These are phyloP conservation scores for Entomobrya multifasciata DNA, from an alignment of 2,888 invertebrate genomes.

Conservation along the genomic window DNA sequence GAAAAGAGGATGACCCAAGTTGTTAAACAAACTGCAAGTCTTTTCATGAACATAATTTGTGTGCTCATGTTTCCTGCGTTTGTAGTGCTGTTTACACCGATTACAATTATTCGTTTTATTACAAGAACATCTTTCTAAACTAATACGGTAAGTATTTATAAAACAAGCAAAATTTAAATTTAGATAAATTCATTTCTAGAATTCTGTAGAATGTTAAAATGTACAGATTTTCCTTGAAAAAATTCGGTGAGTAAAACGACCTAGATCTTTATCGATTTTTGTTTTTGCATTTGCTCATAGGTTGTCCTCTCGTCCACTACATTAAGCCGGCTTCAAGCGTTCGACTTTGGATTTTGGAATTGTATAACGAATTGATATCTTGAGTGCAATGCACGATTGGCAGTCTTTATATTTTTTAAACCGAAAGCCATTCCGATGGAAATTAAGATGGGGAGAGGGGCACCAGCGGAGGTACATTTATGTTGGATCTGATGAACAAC, in stretches of 20 bases:
- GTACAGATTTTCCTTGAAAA: too few relatives aligned
- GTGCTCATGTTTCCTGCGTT: slow-evolving; percentile 72
- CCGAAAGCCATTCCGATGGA: slow-evolving; percentile 59
- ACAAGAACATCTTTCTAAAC: slow-evolving; percentile 61
- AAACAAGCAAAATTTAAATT: too few relatives aligned
- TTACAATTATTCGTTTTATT: slow-evolving; percentile 68
- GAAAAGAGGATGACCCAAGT: slow-evolving; percentile 62
- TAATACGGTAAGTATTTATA: background rate
- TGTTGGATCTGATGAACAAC: background rate
- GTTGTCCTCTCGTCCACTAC: too few relatives aligned
- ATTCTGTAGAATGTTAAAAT: too few relatives aligned
- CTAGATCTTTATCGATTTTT: slow-evolving; percentile 24
- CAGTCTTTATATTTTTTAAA: too few relatives aligned
- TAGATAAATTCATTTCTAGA: too few relatives aligned
- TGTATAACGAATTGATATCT: too few relatives aligned
- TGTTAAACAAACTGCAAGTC: slow-evolving; percentile 69
- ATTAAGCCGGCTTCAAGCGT: too few relatives aligned
- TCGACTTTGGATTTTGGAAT: too few relatives aligned
- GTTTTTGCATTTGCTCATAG: too few relatives aligned
- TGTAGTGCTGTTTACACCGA: slow-evolving; percentile 70
- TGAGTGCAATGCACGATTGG: too few relatives aligned
- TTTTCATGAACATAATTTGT: slow-evolving; percentile 67
- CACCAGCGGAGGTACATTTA: background rate
- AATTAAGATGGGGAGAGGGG: background rate
- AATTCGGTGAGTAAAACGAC: too few relatives aligned